These are phyloP conservation scores for Elymnias hypermnestra DNA, from an alignment of 1,140 invertebrate genomes.

Conservation along the genomic window DNA sequence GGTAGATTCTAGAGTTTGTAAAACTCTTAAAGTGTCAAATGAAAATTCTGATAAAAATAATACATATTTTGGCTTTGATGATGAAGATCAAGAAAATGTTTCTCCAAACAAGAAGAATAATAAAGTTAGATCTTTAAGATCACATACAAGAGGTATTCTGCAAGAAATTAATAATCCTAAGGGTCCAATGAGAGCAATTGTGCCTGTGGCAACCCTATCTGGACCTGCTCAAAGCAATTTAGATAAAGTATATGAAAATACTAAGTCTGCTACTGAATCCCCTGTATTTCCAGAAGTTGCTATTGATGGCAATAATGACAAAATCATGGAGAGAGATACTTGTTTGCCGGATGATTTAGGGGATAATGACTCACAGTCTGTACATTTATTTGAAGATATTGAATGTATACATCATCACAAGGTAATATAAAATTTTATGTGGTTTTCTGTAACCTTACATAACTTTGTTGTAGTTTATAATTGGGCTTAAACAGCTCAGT, in stretches of 20 bases:
- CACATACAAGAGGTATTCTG: conserved; percentile 38
- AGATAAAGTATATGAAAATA: conserved; percentile 42
- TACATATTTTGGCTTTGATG: conserved; percentile 67
- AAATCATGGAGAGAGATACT: conserved; percentile 19
- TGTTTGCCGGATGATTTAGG: conserved; percentile 8
- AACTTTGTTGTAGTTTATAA: too few relatives aligned
- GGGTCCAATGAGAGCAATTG: conserved; percentile 34
- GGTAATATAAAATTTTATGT: too few relatives aligned
- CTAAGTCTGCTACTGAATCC: conserved; percentile 47
- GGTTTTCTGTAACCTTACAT: too few relatives aligned
- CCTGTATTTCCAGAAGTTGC: conserved; percentile 35
- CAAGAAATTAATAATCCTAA: conserved; percentile 45
- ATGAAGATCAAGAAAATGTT: conserved; percentile 59
- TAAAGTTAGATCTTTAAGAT: conserved; percentile 32
- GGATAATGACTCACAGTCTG: conserved; percentile 50
- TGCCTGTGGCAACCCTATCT: conserved; percentile 39
- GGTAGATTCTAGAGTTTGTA: conserved; percentile 25
- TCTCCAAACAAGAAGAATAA: conserved; percentile 42
- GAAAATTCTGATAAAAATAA: conserved; percentile 38
- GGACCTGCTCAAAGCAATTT: conserved; percentile 33
- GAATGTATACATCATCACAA: conserved; percentile 56
- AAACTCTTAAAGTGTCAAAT: conserved; percentile 28
- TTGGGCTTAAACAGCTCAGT: too few relatives aligned
- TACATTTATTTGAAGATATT: conserved; percentile 67
- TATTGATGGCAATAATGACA: conserved; percentile 16